phyloP scores from a whole-genome alignment of 2,113 vertebrate genomes.

The Cyrtonyx montezumae region DNA sequence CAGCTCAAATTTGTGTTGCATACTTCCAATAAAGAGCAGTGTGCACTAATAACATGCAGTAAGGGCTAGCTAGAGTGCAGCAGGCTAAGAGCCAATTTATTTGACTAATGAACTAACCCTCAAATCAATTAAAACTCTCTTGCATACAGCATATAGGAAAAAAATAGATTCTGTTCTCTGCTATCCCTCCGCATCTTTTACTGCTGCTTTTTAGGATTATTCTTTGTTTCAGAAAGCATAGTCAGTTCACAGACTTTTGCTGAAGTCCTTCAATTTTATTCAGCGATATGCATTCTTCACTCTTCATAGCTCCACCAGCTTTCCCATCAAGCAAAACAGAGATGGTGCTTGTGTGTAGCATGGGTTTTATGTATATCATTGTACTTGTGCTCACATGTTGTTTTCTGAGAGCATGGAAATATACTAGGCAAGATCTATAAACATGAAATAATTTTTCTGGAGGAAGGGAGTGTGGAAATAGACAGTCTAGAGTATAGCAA shows the following conservation, averaged over 20 bases:
- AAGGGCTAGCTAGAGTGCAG: background rate
- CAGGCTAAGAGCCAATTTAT: background rate
- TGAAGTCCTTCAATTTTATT: background rate
- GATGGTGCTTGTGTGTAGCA: background rate
- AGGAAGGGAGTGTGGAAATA: background rate
- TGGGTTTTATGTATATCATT: background rate
- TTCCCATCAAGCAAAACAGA: background rate
- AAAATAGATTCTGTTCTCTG: background rate
- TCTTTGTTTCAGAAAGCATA: background rate
- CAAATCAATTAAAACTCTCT: conserved; percentile 2
- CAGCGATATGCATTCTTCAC: background rate
- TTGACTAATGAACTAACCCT: background rate
- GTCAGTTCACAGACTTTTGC: background rate
- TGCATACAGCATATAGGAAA: background rate
- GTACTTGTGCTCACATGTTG: background rate
- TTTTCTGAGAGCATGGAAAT: background rate
- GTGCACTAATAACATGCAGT: background rate
- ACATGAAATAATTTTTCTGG: background rate
- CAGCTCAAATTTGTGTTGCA: background rate
- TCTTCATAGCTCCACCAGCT: background rate
- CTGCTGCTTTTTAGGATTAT: background rate
- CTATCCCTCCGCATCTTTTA: background rate
- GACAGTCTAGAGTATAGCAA: background rate
- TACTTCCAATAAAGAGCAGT: background rate
- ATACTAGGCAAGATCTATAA: background rate